phyloP scores from a whole-genome alignment of 2,113 vertebrate genomes.

The Corvus moneduloides region DNA sequence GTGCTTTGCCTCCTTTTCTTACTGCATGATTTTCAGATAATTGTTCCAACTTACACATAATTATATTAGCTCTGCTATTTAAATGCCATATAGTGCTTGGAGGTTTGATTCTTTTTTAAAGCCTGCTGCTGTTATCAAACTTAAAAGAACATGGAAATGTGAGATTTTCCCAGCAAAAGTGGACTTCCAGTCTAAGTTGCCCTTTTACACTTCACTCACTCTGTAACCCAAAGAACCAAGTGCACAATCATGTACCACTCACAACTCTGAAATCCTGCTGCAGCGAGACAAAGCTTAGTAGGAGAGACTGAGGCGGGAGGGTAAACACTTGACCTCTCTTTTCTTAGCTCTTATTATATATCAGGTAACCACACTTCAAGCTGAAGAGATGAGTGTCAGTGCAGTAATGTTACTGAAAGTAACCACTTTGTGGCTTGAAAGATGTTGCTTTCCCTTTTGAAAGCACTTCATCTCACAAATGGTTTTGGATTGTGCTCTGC shows the following conservation, averaged over 20 bases:
- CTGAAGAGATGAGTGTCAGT: background rate
- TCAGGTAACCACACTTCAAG: background rate
- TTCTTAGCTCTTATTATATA: background rate
- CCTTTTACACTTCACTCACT: background rate
- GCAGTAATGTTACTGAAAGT: background rate
- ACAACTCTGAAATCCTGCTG: background rate
- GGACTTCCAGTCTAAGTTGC: background rate
- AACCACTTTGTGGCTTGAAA: background rate
- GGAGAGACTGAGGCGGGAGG: background rate
- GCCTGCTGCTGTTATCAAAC: background rate
- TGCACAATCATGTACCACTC: background rate
- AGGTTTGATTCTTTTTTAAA: background rate
- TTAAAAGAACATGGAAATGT: background rate
- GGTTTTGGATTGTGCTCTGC: background rate
- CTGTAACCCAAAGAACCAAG: background rate
- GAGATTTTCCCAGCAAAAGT: background rate
- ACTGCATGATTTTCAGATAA: background rate
- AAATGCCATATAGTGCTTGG: background rate
- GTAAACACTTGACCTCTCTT: background rate
- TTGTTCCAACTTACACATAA: slow-evolving; percentile 12
- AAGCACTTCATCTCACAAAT: background rate
- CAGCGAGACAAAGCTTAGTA: background rate
- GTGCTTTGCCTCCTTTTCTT: background rate
- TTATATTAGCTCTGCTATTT: slow-evolving; percentile 5
- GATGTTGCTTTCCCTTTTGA: background rate